Conservation (phyloP, 2,888 invertebrate species). For the Volucella inanis region DNA sequence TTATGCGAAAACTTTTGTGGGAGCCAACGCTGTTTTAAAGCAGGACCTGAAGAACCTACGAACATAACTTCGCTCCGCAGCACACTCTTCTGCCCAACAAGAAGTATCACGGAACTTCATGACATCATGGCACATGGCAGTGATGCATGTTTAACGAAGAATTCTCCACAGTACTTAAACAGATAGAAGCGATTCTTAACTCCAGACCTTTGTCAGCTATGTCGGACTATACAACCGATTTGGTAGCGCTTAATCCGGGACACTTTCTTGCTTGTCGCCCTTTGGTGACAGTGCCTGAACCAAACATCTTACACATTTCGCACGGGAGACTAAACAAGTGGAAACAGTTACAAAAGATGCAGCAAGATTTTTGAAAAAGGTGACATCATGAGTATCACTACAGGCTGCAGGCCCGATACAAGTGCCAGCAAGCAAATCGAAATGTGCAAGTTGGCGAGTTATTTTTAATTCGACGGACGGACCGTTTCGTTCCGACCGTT, state of each 20-base stretch:
- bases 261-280: slow-evolving; percentile 13
- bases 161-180: background rate
- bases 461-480: background rate
- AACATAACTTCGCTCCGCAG: too few species aligned
- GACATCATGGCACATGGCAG: too few species aligned
- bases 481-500: background rate
- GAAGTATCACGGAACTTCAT: too few species aligned
- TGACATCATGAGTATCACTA: background rate
- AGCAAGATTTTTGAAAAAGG: background rate
- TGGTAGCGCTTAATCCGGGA: slow-evolving; percentile 1
- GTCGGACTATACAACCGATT: slow-evolving; percentile 1
- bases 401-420: background rate
- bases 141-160: background rate
- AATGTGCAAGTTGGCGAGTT: background rate
- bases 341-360: background rate
- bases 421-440: too few species aligned
- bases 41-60: too few species aligned
- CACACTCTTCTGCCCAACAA: too few species aligned
- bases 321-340: too few species aligned
- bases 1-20: too few species aligned
- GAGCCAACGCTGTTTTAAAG: too few species aligned
- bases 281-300: too few species aligned
- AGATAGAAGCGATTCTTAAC: slow-evolving; percentile 5
- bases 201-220: slow-evolving; percentile 12
- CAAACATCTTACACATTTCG: too few species aligned